Evolutionary conservation across 2,888 invertebrate species (phyloP).

Genomic region (Drepanosiphum platanoidis): DNA sequence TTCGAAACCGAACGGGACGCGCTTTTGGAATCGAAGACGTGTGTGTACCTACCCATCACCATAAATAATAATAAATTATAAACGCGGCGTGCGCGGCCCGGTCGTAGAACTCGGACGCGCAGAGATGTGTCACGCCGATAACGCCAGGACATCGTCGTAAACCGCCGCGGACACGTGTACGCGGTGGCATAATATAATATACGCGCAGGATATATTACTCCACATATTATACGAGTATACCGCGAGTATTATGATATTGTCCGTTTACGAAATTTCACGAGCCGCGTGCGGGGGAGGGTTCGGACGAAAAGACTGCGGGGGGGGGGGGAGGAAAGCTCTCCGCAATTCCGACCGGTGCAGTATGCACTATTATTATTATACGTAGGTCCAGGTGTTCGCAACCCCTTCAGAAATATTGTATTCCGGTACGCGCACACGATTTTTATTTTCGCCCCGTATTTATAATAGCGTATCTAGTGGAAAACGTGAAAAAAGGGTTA

Average conservation of each 20-base stretch:
- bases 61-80: too few relatives aligned
- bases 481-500: conserved; percentile 60
- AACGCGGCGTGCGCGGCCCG: too few relatives aligned
- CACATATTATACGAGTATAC: too few relatives aligned
- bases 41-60: too few relatives aligned
- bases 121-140: not conserved
- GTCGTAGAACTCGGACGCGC: not conserved
- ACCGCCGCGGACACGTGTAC: too few relatives aligned
- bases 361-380: too few relatives aligned
- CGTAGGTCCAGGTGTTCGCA: conserved; percentile 54
- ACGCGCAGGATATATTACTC: too few relatives aligned
- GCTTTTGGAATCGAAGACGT: not conserved
- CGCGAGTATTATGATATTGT: too few relatives aligned
- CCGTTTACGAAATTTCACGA: not conserved
- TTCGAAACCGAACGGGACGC: not conserved
- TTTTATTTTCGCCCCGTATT: conserved; percentile 23
- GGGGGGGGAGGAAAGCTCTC: conserved; percentile 9
- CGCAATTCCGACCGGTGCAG: not conserved
- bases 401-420: conserved; percentile 58
- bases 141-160: not conserved
- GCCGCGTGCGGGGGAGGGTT: not conserved
- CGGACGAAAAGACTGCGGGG: too few relatives aligned
- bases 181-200: too few relatives aligned
- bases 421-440: conserved; percentile 21
- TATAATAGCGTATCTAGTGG: conserved; percentile 40